Evolutionary conservation across 2,797 vertebrate species (phyloP).

Genomic region (Tokudaia muenninki): DNA sequence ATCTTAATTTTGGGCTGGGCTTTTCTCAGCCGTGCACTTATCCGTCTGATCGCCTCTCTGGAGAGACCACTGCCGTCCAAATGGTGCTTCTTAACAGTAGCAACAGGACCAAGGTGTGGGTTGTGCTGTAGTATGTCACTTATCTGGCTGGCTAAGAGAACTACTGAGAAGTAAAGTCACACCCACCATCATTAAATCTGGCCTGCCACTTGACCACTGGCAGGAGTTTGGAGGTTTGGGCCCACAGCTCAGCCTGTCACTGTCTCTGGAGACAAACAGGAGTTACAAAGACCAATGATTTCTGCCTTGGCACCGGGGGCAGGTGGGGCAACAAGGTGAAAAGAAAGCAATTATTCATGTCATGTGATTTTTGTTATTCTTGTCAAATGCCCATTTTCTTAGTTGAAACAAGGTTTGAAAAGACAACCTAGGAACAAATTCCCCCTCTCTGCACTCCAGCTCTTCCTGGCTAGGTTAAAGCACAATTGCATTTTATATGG

Average conservation of each 20-base stretch:
- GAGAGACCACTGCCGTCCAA: background rate
- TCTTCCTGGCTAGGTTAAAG: conserved; percentile 49
- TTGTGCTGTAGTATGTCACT: background rate
- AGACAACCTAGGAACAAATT: conserved; percentile 34
- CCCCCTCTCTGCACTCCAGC: conserved; percentile 17
- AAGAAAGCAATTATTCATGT: background rate
- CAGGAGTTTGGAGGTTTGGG: background rate
- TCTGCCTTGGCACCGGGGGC: background rate
- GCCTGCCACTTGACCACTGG: background rate
- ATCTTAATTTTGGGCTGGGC: background rate
- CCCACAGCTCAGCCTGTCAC: background rate
- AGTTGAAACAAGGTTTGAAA: conserved; percentile 60
- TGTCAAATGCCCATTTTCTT: conserved; percentile 60
- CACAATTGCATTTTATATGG: conserved; percentile 34
- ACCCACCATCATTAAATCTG: background rate
- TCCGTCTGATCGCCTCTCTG: background rate
- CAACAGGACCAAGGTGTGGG: background rate
- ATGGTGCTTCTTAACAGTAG: background rate
- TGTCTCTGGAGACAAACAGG: conserved; percentile 44
- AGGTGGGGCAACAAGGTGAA: fast-evolving
- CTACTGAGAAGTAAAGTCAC: conserved; percentile 25
- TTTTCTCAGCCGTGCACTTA: background rate
- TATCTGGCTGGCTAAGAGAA: background rate
- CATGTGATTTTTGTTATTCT: background rate
- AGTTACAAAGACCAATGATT: conserved; percentile 20